Base-by-base conservation (phyloP, 1,140 invertebrate genomes). In the Druon quercuslanigerum region DNA sequence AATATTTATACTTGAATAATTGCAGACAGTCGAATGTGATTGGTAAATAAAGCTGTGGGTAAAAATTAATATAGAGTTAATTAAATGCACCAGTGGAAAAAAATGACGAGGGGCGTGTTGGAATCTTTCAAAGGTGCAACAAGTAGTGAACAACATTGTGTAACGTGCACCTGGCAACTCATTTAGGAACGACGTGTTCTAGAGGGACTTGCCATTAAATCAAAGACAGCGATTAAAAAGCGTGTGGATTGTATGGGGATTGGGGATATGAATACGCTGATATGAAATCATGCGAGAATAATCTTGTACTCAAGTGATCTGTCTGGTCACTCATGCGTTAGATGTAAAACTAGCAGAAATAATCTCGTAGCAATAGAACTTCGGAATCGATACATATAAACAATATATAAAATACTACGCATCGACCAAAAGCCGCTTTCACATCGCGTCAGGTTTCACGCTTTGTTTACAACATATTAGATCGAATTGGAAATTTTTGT, bases 91-190 rank as follows among this genome's bases (percentile, higher is more conserved):
- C 25, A 66, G 25, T 12, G 57, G 14, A 14, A 16, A 16, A 33
- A 33, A 60, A 33, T 66, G 25, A 66, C 25, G 20, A 8, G 60
- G 40, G 60, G 60, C 33, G 60, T 66, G 60, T n/a, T 46, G 60
- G 60, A 66, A 66, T 66, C 60, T 66, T 66, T 66, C 13, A 66
- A 66, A 66, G 60, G 60, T 66, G 60, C 60, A 66, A 66, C 60
- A 66, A 66, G 60, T 66, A 40, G 60, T 66, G 60, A 66, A 66
- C 60, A 46, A 46, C 40, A 46, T 66, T 66, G 60, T 66, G 60
- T 46, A 66, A 66, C 40, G 60, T 66, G 20, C 60, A 66, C 60
- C 60, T 66, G 60, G 60, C 60, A 33, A 66, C 16, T 66, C 60
- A 66, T 66, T 66, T 66, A 66, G 60, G 60, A 66, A 66, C 60